Evolutionary conservation across 1,140 invertebrate genomes (phyloP).

Genomic region (Drosophila funebris): DNA sequence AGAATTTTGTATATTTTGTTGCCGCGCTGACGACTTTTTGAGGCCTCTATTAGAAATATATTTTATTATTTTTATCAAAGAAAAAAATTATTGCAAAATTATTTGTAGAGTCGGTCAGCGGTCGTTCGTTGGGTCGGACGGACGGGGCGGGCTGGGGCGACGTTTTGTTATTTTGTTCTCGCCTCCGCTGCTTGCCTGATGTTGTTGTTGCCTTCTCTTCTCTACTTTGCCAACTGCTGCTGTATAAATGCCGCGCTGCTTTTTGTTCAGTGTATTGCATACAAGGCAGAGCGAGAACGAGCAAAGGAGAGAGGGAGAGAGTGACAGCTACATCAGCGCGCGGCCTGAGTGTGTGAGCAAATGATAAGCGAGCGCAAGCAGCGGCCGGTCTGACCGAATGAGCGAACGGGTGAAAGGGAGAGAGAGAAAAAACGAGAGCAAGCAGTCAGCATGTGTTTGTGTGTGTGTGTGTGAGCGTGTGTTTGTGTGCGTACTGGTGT

Average conservation of each 20-base stretch:
- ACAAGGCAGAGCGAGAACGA: slow-evolving; percentile 16
- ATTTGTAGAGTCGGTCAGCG: slow-evolving; percentile 55
- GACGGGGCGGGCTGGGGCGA: slow-evolving; percentile 11
- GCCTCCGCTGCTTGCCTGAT: slow-evolving; percentile 46
- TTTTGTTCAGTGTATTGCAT: slow-evolving; percentile 73
- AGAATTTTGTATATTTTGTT: slow-evolving; percentile 17
- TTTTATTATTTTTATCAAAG: slow-evolving; percentile 44
- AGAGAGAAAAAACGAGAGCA: slow-evolving; percentile 45
- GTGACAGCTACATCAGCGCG: slow-evolving; percentile 6
- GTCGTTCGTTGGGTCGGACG: slow-evolving; percentile 18
- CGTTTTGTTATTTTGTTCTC: slow-evolving; percentile 44
- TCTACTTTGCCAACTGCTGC: slow-evolving; percentile 74
- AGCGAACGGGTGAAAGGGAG: slow-evolving; percentile 21
- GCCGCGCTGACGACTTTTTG: slow-evolving; percentile 19
- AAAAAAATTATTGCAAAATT: slow-evolving; percentile 59
- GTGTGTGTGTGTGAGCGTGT: neutral
- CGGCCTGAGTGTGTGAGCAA: slow-evolving; percentile 50
- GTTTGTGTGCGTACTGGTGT: slow-evolving; percentile 3
- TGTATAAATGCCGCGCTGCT: slow-evolving; percentile 65
- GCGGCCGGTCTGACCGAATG: slow-evolving; percentile 20
- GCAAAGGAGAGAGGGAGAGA: slow-evolving; percentile 16
- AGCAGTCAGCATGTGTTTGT: neutral
- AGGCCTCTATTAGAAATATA: slow-evolving; percentile 41
- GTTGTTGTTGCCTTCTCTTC: slow-evolving; percentile 77
- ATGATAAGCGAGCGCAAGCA: slow-evolving; percentile 52